phyloP scores from a whole-genome alignment of 92 coral and sea anemone genomes.

The Zoanthus solanderi region DNA sequence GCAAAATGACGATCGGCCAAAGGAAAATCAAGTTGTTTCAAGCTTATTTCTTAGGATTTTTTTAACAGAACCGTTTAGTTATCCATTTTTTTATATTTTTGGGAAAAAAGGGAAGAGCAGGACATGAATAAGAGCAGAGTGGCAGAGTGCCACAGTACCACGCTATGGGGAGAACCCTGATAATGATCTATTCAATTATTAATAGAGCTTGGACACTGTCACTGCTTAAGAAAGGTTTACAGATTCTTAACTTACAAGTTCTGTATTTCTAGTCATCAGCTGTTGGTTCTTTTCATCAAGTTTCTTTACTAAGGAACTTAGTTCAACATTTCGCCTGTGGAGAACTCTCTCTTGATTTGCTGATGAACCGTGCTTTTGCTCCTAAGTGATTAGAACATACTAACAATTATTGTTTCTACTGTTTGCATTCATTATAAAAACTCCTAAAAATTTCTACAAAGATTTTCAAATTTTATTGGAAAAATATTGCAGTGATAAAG shows the following conservation, averaged over 20 bases:
- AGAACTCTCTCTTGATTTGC: conserved; percentile 67
- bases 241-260: conserved; percentile 67
- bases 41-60: too few relatives aligned
- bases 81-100: too few relatives aligned
- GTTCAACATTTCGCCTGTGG: conserved; percentile 82
- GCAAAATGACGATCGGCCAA: too few relatives aligned
- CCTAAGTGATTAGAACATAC: conserved; percentile 13
- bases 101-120: too few relatives aligned
- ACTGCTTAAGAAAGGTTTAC: background rate
- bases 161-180: background rate
- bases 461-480: too few relatives aligned
- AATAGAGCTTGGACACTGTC: background rate
- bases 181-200: background rate
- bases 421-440: too few relatives aligned
- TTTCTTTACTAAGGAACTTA: conserved; percentile 87
- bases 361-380: conserved; percentile 21
- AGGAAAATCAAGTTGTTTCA: too few relatives aligned
- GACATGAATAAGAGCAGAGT: too few relatives aligned
- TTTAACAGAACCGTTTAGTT: too few relatives aligned
- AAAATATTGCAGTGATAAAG: too few relatives aligned
- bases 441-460: too few relatives aligned
- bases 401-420: background rate
- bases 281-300: conserved; percentile 92
- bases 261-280: conserved; percentile 86
- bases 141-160: too few relatives aligned